These are phyloP conservation scores for Nephila pilipes DNA, from an alignment of 1,140 invertebrate species.

Conservation along the genomic window DNA sequence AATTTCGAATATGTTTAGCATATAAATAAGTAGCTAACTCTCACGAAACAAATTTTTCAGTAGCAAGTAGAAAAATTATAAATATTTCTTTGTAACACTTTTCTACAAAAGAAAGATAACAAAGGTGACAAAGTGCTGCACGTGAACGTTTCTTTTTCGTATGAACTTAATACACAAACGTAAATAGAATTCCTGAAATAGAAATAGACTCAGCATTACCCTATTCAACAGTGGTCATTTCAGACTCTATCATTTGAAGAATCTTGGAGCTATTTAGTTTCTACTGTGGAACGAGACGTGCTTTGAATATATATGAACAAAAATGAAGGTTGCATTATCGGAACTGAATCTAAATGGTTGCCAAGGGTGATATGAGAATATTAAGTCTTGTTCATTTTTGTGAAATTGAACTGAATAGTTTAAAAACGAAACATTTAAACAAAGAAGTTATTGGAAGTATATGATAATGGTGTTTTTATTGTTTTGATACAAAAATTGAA, in stretches of 20 bases:
- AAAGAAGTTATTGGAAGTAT: too few species aligned
- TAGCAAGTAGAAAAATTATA: background rate
- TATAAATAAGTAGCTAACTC: background rate
- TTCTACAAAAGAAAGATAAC: background rate
- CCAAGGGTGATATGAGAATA: background rate
- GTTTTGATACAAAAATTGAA: too few species aligned
- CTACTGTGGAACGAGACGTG: conserved; percentile 9
- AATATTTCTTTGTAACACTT: background rate
- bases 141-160: background rate
- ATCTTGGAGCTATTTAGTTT: conserved; percentile 10
- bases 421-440: too few species aligned
- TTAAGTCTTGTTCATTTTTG: background rate
- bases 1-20: background rate
- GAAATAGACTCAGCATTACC: background rate
- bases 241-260: conserved; percentile 23
- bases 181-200: background rate
- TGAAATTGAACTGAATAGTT: too few species aligned
- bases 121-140: background rate
- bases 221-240: background rate
- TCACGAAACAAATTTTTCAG: background rate
- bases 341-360: background rate
- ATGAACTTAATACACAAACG: background rate
- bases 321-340: background rate
- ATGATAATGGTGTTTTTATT: too few species aligned
- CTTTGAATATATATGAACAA: background rate